A percentile compares a stretch with the other conserved stretches of the same genome.
Conservation (phyloP, 2,113 vertebrate species). For the Osmerus mordax region DNA sequence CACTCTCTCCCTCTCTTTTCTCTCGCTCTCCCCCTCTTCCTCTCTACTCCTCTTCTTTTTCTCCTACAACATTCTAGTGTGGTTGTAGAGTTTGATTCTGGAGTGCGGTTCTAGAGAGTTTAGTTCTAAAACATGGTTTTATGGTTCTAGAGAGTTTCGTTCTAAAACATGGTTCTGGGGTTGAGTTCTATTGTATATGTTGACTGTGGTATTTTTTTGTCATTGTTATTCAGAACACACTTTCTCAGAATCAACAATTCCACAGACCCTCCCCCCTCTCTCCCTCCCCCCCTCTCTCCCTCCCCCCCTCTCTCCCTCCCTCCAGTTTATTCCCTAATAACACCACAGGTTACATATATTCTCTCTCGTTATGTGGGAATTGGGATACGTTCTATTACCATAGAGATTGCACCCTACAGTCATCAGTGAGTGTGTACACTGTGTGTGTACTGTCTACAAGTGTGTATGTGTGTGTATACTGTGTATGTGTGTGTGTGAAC, state of each 20-base stretch:
- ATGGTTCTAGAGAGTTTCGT: too few species aligned
- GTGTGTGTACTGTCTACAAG: constrained; percentile 20
- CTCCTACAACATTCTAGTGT: too few species aligned
- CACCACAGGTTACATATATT: constrained; percentile 1
- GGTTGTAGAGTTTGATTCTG: too few species aligned
- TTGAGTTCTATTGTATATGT: too few species aligned
- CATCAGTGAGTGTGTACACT: neutral
- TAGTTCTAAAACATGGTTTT: too few species aligned
- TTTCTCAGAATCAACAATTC: too few species aligned
- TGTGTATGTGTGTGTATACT: constrained; percentile 23
- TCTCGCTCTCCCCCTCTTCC: too few species aligned
- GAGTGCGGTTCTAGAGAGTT: too few species aligned
- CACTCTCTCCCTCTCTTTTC: neutral
- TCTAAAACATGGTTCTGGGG: too few species aligned
- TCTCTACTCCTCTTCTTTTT: too few species aligned
- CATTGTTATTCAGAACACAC: too few species aligned
- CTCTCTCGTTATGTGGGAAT: constrained; percentile 27
- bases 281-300: neutral
- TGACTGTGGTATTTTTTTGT: too few species aligned
- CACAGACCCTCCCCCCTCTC: neutral
- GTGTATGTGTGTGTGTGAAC: constrained; percentile 33
- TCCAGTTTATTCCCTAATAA: neutral
- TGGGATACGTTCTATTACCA: constrained; percentile 36
- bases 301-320: neutral
- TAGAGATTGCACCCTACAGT: neutral